Evolutionary conservation across 2,797 vertebrate genomes (phyloP), one percentile per base, ranked within the genome.

Genomic region (Chelidonichthys spinosus): DNA sequence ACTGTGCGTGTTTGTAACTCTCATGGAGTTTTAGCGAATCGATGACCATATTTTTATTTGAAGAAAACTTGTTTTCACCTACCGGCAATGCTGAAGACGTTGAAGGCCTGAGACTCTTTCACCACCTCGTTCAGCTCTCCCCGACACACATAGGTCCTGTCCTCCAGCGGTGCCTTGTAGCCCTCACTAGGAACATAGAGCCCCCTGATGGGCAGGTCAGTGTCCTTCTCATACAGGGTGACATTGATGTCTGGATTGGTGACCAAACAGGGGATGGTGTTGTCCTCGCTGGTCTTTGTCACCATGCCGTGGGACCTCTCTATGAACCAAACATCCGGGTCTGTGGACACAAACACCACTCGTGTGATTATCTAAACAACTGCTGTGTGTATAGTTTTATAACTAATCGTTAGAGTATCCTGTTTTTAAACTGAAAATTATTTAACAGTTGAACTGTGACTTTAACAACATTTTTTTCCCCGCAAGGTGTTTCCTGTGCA

Each of bases 261-360:
- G 86, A 98, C 97, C 3, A 97, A 90, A 43, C 98, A 99, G 0
- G 98, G 98, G 70, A 99, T 92, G 42, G 90, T 93, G 11, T 86
- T 92, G 68, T 96, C 95, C 2, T 92, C 91, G 6, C 94, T 91
- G 76, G 94, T 96, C 53, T 93, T 96, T 11, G 96, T 94, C 65
- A 98, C 96, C 91, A 98, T 94, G 11, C 95, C 92, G 25, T 96
- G 92, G 4, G 74, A 69, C 1, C 85, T 77, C 0, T 96, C 93
- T 11, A 98, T 89, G 83, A 99, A 99, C 94, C 94, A 96, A 71
- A 97, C 77, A 0, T 94, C 79, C 7, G 95, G 91, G 76, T 99
- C 98, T 99, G 77, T 11, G 56, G 54, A 40, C 13, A 79, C 63
- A 81, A 54, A 56, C 11, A 11, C 2, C 4, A 44, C 9, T 18